Percentiles rank a stretch among this genome's conserved stretches.
Conservation (phyloP, 2,113 vertebrate species). For the Micromys minutus region DNA sequence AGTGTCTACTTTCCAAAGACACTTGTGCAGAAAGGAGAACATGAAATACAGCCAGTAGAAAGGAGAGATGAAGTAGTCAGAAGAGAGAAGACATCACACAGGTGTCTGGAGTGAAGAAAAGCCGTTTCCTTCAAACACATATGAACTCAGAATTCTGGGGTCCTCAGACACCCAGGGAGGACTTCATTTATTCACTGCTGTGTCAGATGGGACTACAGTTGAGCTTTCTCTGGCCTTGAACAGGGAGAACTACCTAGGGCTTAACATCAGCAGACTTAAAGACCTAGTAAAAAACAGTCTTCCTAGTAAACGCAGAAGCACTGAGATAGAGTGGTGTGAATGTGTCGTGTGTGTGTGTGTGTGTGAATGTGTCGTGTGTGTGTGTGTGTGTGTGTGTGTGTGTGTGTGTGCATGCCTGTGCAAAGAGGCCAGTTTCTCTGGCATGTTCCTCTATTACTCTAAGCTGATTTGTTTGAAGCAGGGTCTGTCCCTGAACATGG, state of each 20-base stretch:
- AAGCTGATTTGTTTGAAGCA: neutral
- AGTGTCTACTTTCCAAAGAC: neutral
- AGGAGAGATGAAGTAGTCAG: neutral
- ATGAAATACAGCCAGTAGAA: neutral
- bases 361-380: neutral
- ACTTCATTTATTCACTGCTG: neutral
- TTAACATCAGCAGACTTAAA: neutral
- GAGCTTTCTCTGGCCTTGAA: neutral
- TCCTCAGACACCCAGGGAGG: rapidly evolving
- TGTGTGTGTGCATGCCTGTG: neutral
- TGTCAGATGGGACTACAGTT: neutral
- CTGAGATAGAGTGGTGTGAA: neutral
- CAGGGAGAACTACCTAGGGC: neutral
- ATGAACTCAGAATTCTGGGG: neutral
- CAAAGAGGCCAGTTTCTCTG: neutral
- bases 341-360: neutral
- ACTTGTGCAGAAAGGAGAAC: neutral
- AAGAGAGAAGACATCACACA: neutral
- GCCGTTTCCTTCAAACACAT: neutral
- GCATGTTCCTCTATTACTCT: neutral
- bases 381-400: neutral
- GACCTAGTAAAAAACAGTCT: neutral
- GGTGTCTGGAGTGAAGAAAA: neutral
- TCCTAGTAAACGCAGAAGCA: neutral
- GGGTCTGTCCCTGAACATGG: neutral